Evolutionary conservation across 2,797 vertebrate species (phyloP).

Genomic region (Liparis tanakae): DNA sequence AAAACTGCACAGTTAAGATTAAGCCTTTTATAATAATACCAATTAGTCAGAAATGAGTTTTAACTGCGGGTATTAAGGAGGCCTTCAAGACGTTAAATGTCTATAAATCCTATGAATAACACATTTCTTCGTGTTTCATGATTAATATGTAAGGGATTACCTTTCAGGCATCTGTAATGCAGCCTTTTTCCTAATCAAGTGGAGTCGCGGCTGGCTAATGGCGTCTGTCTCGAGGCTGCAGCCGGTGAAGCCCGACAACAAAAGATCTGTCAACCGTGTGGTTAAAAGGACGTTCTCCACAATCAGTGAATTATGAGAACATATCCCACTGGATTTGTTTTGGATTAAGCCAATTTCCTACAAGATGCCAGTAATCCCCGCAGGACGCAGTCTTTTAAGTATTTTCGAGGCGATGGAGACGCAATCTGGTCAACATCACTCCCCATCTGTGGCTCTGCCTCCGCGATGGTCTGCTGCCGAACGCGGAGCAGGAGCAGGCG

Average conservation of each 20-base stretch:
- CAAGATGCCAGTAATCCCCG: constrained; percentile 69
- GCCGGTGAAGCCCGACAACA: constrained; percentile 52
- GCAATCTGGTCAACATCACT: constrained; percentile 68
- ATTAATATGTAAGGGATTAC: constrained; percentile 49
- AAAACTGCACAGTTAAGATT: neutral
- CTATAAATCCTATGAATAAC: constrained; percentile 17
- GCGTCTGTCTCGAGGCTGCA: constrained; percentile 44
- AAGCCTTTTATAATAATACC: constrained; percentile 3
- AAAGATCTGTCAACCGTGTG: constrained; percentile 47
- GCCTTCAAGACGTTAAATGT: constrained; percentile 4
- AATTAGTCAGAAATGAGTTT: neutral
- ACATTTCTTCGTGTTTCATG: constrained; percentile 10
- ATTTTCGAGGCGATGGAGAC: constrained; percentile 47
- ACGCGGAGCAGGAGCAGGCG: neutral
- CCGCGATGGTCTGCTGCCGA: constrained; percentile 19
- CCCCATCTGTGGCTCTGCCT: constrained; percentile 56
- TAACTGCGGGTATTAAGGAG: neutral
- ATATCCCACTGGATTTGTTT: constrained; percentile 64
- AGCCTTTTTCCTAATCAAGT: constrained; percentile 49
- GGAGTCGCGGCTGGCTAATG: constrained; percentile 39
- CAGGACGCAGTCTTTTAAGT: constrained; percentile 57
- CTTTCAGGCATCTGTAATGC: constrained; percentile 46
- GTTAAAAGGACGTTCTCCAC: constrained; percentile 56
- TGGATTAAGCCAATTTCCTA: constrained; percentile 76
- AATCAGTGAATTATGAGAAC: constrained; percentile 46